Evolutionary conservation across 2,113 vertebrate genomes (phyloP).

Genomic region (Hepsetus odoe): DNA sequence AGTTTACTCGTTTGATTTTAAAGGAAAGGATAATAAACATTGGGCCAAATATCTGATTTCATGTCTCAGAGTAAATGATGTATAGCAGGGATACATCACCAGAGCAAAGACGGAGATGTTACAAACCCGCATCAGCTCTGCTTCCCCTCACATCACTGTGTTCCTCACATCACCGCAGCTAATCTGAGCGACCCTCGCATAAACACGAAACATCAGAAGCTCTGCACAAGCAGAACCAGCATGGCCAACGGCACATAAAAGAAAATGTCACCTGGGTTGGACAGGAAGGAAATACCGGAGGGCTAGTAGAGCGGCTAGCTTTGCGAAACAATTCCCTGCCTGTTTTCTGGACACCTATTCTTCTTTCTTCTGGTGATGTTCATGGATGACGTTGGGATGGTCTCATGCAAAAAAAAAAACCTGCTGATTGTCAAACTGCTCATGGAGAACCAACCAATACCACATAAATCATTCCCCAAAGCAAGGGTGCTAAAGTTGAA

Average conservation of each 20-base stretch:
- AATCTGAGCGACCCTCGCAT: not conserved
- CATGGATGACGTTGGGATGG: not conserved
- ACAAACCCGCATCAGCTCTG: not conserved
- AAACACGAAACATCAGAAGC: slow-evolving; percentile 18
- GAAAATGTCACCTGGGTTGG: not conserved
- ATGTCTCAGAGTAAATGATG: slow-evolving; percentile 33
- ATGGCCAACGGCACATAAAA: not conserved
- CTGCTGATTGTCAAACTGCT: not conserved
- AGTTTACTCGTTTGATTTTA: slow-evolving; percentile 1
- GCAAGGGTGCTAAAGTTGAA: not conserved
- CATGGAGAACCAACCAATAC: not conserved
- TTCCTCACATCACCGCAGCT: slow-evolving; percentile 8
- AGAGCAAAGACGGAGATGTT: not conserved
- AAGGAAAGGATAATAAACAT: slow-evolving; percentile 22
- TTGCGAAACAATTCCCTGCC: slow-evolving; percentile 5
- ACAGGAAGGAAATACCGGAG: not conserved
- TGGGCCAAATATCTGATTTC: slow-evolving; percentile 23
- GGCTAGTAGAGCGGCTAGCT: not conserved
- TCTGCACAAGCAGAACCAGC: not conserved
- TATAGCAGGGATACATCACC: slow-evolving; percentile 11
- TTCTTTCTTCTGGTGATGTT: not conserved
- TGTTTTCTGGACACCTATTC: slow-evolving; percentile 7
- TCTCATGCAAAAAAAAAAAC: too few relatives aligned
- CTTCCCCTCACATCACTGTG: slow-evolving; percentile 6
- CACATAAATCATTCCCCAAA: not conserved